phyloP scores from a whole-genome alignment of 2,113 vertebrate species.

The Orycteropus afer region DNA sequence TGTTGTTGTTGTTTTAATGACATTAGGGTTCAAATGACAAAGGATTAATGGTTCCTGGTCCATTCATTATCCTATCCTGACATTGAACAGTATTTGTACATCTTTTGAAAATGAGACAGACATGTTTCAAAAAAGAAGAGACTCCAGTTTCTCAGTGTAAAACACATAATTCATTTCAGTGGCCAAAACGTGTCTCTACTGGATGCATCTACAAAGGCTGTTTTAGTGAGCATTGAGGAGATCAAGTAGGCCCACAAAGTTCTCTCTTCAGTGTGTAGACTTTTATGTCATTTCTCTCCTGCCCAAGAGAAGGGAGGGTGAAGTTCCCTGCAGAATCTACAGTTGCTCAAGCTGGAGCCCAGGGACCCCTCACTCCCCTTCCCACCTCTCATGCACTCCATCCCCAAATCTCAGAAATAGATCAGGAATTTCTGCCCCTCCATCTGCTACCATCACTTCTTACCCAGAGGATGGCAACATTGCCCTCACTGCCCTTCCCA shows the following conservation, averaged over 20 bases:
- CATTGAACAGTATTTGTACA: not conserved
- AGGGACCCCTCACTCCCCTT: not conserved
- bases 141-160: constrained; percentile 53
- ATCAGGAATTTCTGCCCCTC: fast-evolving
- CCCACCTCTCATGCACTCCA: too few species aligned
- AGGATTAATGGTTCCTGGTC: constrained; percentile 54
- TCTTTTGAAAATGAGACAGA: not conserved
- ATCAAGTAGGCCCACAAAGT: constrained; percentile 61
- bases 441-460: fast-evolving
- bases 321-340: not conserved
- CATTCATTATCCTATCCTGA: not conserved
- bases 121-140: not conserved
- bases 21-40: constrained; percentile 59
- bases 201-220: constrained; percentile 45
- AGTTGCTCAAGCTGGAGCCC: not conserved
- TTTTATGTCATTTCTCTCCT: constrained; percentile 48
- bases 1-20: not conserved
- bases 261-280: constrained; percentile 46
- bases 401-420: not conserved
- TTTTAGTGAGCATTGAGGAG: constrained; percentile 69
- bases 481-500: not conserved
- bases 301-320: not conserved
- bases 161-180: constrained; percentile 73
- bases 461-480: not conserved
- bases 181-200: constrained; percentile 61